Evolutionary conservation across 2,113 vertebrate genomes (phyloP).

Genomic region (Nesogale talazaci): DNA sequence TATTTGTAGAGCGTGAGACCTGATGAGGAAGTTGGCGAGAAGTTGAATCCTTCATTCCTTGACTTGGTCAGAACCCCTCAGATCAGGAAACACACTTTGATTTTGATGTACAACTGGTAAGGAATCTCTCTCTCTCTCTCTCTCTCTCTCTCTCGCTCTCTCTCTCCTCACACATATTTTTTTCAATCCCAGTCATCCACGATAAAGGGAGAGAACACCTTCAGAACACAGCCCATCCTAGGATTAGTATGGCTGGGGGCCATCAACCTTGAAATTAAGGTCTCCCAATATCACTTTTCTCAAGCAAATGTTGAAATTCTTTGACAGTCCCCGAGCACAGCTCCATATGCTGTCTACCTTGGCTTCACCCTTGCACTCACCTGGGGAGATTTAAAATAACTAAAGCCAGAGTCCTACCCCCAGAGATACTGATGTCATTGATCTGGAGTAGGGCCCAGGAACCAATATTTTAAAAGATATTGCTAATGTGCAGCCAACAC

Average conservation of each 20-base stretch:
- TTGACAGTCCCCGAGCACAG: too few relatives aligned
- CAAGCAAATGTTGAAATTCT: not conserved
- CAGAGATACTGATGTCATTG: not conserved
- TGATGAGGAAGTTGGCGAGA: constrained; percentile 80
- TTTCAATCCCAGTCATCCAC: not conserved
- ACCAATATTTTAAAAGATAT: not conserved
- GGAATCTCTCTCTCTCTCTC: not conserved
- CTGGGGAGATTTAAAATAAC: not conserved
- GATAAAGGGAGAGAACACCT: too few relatives aligned
- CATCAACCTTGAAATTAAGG: fast-evolving
- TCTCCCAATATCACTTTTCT: not conserved
- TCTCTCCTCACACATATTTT: not conserved
- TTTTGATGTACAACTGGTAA: constrained; percentile 91
- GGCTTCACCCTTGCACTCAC: not conserved
- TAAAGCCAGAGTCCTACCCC: not conserved
- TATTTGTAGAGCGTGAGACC: constrained; percentile 76
- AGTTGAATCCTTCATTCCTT: constrained; percentile 82
- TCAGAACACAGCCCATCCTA: fast-evolving
- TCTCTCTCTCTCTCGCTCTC: not conserved
- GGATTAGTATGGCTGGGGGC: fast-evolving
- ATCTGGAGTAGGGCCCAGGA: not conserved
- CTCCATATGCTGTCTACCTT: not conserved
- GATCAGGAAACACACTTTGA: constrained; percentile 87
- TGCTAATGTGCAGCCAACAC: not conserved
- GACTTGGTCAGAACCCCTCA: constrained; percentile 88